These are phyloP conservation scores for Hozukius guyotensis DNA, from an alignment of 2,797 vertebrate genomes.

Conservation along the genomic window DNA sequence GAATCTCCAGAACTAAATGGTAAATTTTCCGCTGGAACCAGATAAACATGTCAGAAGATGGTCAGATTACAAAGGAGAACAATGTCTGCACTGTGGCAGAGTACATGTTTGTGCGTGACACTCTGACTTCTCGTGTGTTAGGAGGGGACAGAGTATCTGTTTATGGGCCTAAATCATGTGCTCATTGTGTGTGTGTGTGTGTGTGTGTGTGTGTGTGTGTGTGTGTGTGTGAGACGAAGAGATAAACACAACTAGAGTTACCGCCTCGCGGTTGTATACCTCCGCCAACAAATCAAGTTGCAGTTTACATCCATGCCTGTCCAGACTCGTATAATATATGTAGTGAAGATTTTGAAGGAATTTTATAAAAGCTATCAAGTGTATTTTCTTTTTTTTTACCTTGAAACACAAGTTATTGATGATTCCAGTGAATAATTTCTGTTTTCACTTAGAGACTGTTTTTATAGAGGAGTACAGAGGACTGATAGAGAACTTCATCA, in stretches of 20 bases:
- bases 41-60: slow-evolving; percentile 46
- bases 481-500: neutral
- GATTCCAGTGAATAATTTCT: neutral
- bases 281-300: neutral
- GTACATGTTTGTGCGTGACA: slow-evolving; percentile 46
- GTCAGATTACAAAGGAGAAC: slow-evolving; percentile 46
- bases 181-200: slow-evolving; percentile 20
- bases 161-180: slow-evolving; percentile 57
- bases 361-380: neutral
- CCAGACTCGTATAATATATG: neutral
- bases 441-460: neutral
- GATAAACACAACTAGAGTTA: neutral
- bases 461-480: neutral
- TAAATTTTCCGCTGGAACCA: slow-evolving; percentile 19
- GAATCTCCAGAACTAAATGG: slow-evolving; percentile 2
- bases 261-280: neutral
- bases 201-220: slow-evolving; percentile 13
- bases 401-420: neutral
- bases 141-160: slow-evolving; percentile 42
- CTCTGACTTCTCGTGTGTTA: slow-evolving; percentile 23
- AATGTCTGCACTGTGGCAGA: slow-evolving; percentile 45
- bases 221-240: slow-evolving; percentile 11
- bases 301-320: neutral
- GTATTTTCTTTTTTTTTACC: neutral
- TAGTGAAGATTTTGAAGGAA: neutral